phyloP scores from a whole-genome alignment of 2,797 vertebrate species.

The Monodelphis domestica region DNA sequence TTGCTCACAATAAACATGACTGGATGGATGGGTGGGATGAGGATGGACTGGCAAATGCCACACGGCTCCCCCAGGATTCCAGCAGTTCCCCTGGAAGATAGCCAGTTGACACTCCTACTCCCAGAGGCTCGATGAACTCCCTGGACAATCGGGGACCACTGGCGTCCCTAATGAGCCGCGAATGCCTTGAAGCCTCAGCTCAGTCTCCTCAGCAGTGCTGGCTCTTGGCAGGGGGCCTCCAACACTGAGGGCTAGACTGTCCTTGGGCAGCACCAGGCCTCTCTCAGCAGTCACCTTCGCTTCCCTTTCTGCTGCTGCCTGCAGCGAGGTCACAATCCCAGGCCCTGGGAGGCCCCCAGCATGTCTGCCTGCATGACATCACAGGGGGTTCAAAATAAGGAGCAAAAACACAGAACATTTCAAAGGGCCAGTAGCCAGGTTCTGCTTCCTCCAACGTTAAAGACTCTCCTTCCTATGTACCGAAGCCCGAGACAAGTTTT shows the following conservation, averaged over 20 bases:
- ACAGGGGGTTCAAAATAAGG: constrained; percentile 45
- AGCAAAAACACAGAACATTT: neutral
- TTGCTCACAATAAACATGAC: neutral
- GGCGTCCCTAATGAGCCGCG: constrained; percentile 14
- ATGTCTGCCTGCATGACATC: constrained; percentile 45
- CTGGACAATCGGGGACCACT: constrained; percentile 15
- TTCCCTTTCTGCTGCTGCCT: constrained; percentile 21
- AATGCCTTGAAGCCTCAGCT: neutral
- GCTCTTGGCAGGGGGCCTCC: constrained; percentile 54
- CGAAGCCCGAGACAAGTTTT: neutral
- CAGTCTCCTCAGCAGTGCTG: constrained; percentile 3
- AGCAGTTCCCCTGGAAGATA: neutral
- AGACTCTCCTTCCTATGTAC: constrained; percentile 1
- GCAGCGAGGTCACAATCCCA: constrained; percentile 75
- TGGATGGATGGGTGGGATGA: constrained; percentile 37
- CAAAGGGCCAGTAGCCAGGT: constrained; percentile 13
- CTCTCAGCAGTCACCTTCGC: constrained; percentile 61
- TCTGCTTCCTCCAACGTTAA: neutral
- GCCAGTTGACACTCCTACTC: neutral
- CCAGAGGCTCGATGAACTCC: neutral
- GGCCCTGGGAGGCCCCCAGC: constrained; percentile 59
- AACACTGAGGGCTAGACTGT: constrained; percentile 51
- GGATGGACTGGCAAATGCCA: constrained; percentile 29
- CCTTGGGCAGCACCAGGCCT: constrained; percentile 58
- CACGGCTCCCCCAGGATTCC: constrained; percentile 19